A percentile compares a stretch with the other conserved stretches of the same genome.
phyloP scores from a whole-genome alignment of 2,113 vertebrate genomes.

The Gymnarchus niloticus region DNA sequence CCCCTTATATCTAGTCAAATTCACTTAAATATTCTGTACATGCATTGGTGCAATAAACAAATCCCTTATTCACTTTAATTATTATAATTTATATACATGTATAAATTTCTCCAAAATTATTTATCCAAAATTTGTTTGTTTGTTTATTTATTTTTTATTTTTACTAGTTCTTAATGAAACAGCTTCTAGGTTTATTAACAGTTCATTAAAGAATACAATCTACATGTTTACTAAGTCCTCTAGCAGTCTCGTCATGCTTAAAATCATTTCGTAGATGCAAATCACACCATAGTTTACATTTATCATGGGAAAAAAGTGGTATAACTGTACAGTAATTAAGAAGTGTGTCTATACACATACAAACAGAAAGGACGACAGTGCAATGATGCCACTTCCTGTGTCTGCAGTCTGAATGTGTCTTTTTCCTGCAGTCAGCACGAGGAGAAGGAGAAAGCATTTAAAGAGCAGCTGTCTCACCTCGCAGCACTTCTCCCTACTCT shows the following conservation, averaged over 20 bases:
- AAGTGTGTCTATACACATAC: background rate
- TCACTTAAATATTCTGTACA: too few species aligned
- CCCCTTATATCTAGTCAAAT: too few species aligned
- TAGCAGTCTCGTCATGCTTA: background rate
- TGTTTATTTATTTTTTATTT: too few species aligned
- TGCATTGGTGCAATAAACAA: too few species aligned
- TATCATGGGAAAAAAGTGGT: background rate
- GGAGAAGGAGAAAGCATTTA: conserved; percentile 84
- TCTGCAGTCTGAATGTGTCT: background rate
- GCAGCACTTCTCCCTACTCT: conserved; percentile 79
- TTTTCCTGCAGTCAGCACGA: conserved; percentile 73
- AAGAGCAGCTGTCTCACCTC: conserved; percentile 79
- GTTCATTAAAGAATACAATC: background rate
- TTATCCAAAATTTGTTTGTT: too few species aligned
- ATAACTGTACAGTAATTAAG: background rate
- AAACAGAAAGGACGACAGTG: background rate
- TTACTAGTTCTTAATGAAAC: too few species aligned
- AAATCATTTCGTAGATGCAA: background rate
- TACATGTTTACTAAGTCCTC: background rate
- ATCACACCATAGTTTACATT: background rate
- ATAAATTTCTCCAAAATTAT: too few species aligned
- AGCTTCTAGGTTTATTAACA: background rate
- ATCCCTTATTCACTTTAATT: too few species aligned
- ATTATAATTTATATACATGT: too few species aligned
- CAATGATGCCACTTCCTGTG: background rate